Base-by-base conservation (phyloP, 2,888 invertebrate species). In the Xylophagus ater region DNA sequence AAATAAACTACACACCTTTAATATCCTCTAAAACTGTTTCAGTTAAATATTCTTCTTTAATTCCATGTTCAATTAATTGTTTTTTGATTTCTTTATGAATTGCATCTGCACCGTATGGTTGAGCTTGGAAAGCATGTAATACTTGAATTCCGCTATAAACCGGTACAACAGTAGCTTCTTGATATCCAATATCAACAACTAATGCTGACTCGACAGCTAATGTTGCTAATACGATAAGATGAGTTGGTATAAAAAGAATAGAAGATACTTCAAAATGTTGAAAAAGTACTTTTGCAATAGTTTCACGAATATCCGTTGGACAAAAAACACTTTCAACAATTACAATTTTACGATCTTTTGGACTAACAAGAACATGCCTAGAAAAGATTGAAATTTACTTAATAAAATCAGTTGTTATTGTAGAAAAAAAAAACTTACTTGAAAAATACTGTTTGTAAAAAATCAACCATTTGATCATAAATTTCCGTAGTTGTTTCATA, bases 321-420 rank as follows among this genome's bases (percentile, higher is more conserved):
- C 83, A 80, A 14, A 96, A 71, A 9, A 93, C 68, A 4, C 89
- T 92, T 65, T 97, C 97, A 14, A 96, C 81, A 20, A 97, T 72
- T 4, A 97, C 82, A 23, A 97, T 79, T 58, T 87, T 81, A 15
- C 92, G 73, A 54, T 92, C 94, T 63, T 94, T 93, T 0, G 96
- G 93, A 57, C 87, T 94, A 31, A 92, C 81, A 33, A 93, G 69
- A 20, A 90, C 74, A 59, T 90, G 79, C 52, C 92, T 92, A 56
- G 12, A 66, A 48, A 30, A 41, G 33, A 30, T 25, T 28, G 31
- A 18, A 34, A 24, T 34, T 25, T 15, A 28, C 34, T 26, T 19
- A 10, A 25, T 19, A 8, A 30, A 10, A 4, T 28, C 7, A 10
- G 10, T n/a, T 19, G 15, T 14, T 17, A 17, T 5, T 21, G 6